A percentile compares a stretch with the other conserved stretches of the same genome.
These are phyloP conservation scores for Mythimna vitellina DNA, from an alignment of 2,888 invertebrate species.

Conservation along the genomic window DNA sequence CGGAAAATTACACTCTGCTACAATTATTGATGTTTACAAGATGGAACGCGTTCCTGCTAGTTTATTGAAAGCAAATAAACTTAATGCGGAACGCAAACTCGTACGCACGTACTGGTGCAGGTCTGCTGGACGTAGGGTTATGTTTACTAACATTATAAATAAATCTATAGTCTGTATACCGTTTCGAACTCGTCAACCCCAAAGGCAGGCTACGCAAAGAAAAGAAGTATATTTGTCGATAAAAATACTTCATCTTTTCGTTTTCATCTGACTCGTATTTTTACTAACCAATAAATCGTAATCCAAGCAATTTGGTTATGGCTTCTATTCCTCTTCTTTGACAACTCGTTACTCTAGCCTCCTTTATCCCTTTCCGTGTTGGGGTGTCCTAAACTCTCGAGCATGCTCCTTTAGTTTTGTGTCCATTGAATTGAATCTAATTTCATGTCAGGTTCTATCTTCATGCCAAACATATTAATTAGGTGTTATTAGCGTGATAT, in stretches of 20 bases:
- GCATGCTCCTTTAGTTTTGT: neutral
- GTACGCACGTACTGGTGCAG: conserved; percentile 55
- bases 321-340: neutral
- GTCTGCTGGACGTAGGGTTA: conserved; percentile 26
- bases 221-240: too few relatives aligned
- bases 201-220: neutral
- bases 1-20: neutral
- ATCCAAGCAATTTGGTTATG: neutral
- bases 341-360: neutral
- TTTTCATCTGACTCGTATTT: neutral
- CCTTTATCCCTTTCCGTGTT: neutral
- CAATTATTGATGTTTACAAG: neutral
- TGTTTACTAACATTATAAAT: conserved; percentile 29
- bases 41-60: conserved; percentile 21
- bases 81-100: conserved; percentile 63
- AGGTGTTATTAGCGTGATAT: neutral
- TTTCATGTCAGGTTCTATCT: neutral
- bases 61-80: conserved; percentile 54
- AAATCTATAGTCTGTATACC: neutral
- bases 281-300: neutral
- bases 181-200: neutral
- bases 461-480: neutral
- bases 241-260: neutral
- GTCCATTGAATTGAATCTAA: neutral
- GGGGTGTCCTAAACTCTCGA: neutral